Base-by-base conservation (phyloP, 2,113 vertebrate species). In the Cnemophilus loriae region DNA sequence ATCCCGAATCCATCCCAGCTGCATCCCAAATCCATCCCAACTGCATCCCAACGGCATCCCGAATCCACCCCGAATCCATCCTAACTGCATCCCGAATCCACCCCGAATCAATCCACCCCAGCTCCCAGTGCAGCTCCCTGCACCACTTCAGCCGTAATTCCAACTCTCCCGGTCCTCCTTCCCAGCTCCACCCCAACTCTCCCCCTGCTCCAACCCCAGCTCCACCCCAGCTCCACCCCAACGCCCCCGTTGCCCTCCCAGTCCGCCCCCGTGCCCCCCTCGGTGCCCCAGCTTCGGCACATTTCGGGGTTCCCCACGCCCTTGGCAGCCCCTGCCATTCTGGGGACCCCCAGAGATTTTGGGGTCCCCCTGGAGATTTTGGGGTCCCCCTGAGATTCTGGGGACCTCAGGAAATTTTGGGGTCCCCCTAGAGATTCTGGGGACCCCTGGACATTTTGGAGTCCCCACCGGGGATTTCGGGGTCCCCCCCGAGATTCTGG, bases 221-320 rank as follows among this genome's bases (percentile, higher is more conserved):
- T 41, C 49, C 49, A 50, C 21, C 70, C 27, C n/a, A 32, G 7
- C 23, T 28, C 71, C 70, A 59, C 16, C 44, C 35, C 57, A 41
- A 6, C 0, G 4, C 12, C 26, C 49, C 37, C 16, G 3, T 12
- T 64, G 18, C 57, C 44, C 21, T 33, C 33, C 53, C 24, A 10
- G 11, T 20, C 32, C 1, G 1, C 12, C 39, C 52, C 52, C 1
- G 1, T 8, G 21, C 4, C 19, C 22, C 19, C 9, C 46, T 14
- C 11, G 3, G 23, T 19, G 39, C 33, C 41, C 77, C 61, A n/a
- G 3, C 15, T 15, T 2, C 3, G 33, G 42, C 27, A 21, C 13
- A 13, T 37, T 56, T 46, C 3, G 28, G 77, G 41, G 41, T 27
- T 37, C 27, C 50, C 41, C 5, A 7, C 1, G 2, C 20, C 49